These are phyloP conservation scores for Luidia sarsii DNA, from an alignment of 53 echinoderm and acorn worm genomes.

Conservation along the genomic window DNA sequence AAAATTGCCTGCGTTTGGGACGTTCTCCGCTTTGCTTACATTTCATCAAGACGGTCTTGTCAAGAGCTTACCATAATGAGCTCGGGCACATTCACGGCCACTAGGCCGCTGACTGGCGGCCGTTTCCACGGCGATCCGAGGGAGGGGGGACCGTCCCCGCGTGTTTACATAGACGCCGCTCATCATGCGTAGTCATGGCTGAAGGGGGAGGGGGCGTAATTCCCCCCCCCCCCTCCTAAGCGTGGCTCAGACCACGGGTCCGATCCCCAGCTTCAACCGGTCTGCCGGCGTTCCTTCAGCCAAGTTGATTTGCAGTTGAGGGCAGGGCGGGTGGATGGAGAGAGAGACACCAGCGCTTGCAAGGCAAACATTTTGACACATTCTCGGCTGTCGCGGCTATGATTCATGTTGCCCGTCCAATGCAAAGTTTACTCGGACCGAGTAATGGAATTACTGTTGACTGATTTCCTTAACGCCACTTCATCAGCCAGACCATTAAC, in stretches of 20 bases:
- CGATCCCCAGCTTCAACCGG: too few species aligned
- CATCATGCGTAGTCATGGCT: constrained; percentile 38
- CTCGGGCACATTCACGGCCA: constrained; percentile 4
- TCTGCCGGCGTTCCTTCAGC: too few species aligned
- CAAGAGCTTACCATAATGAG: constrained; percentile 22
- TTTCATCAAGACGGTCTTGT: constrained; percentile 37
- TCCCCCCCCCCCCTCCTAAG: too few species aligned
- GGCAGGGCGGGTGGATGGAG: too few species aligned
- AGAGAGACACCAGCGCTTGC: background rate
- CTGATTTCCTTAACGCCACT: too few species aligned
- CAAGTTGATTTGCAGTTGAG: too few species aligned
- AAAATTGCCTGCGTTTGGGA: too few species aligned
- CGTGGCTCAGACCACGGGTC: too few species aligned
- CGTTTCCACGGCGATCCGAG: background rate
- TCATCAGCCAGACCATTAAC: background rate
- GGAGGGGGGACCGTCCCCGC: background rate
- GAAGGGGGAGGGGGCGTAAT: background rate
- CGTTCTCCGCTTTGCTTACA: constrained; percentile 32
- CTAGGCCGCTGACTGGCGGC: background rate
- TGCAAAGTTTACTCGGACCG: too few species aligned
- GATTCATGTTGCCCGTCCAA: constrained; percentile 1
- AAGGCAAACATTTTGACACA: constrained; percentile 12
- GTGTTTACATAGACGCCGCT: constrained; percentile 35
- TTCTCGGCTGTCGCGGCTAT: background rate
- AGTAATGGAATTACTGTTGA: too few species aligned